These are phyloP conservation scores for Neoarius graeffei DNA, from an alignment of 2,113 vertebrate genomes.

Conservation along the genomic window DNA sequence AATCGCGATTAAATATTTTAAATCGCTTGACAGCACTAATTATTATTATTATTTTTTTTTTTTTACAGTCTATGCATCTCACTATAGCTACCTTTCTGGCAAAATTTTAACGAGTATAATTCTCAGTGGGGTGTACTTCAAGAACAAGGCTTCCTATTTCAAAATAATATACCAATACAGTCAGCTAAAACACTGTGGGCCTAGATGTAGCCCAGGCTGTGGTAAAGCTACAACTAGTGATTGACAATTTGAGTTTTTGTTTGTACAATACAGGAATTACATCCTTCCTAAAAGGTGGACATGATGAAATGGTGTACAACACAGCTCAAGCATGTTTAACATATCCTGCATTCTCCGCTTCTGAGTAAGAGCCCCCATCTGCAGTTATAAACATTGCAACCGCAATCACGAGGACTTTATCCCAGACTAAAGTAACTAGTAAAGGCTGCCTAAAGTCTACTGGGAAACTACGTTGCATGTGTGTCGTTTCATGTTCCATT, in stretches of 20 bases:
- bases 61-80: neutral
- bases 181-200: neutral
- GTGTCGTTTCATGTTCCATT: constrained; percentile 1
- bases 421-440: neutral
- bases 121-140: neutral
- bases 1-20: too few species aligned
- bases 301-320: neutral
- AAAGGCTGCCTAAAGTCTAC: neutral
- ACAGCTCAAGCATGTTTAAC: neutral
- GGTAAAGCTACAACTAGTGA: neutral
- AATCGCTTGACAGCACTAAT: too few species aligned
- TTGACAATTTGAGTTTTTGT: neutral
- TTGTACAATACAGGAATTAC: neutral
- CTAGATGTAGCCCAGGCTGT: neutral
- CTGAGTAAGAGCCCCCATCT: neutral
- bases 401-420: constrained; percentile 12
- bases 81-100: neutral
- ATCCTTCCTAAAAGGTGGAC: neutral
- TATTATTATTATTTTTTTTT: neutral
- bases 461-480: constrained; percentile 8
- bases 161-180: neutral
- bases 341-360: neutral
- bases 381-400: neutral
- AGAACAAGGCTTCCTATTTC: neutral
- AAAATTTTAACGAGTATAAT: neutral